Base-by-base conservation (phyloP, 1,140 invertebrate genomes). In the Hylaeus volcanicus region DNA sequence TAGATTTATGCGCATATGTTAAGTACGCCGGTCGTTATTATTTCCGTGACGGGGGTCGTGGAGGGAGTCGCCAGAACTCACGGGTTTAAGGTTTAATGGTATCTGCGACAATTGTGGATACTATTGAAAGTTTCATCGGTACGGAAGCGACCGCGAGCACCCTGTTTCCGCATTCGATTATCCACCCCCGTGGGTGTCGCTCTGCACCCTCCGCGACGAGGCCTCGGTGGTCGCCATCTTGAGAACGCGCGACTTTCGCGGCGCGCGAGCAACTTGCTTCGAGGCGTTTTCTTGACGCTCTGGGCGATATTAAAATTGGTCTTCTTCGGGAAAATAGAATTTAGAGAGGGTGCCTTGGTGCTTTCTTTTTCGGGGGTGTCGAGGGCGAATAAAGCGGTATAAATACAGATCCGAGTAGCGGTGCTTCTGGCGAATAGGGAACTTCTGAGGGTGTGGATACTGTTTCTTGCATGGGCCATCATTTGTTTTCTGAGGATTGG, bases 1-100 rank as follows among this genome's bases (percentile, higher is more conserved):
- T 92, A 88, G 91, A 93, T 93, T 93, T 93, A 93, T 93, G 92
- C 92, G 90, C 92, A 93, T 93, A 93, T 92, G 91, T 89, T 91
- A 81, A 89, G 78, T 60, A 74, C 58, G 55, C 65, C 41, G 68
- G 64, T 61, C 86, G 82, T 90, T 86, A 89, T 90, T 88, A 89
- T 89, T 89, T 87, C 76, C 53, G 39, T 37, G 56, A 26, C 26
- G 51, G 70, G 45, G 6, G 14, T 53, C 39, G 45, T 12, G 61
- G 60, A 12, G 9, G n/a, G 48, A 5, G 11, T 65, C 5, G 61
- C 12, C 14, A 43, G 43, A 6, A 41, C 12, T 2, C 51, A 2
- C 51, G 14, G 75, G 72, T 75, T 80, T 81, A 61, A 68, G 58
- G 81, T 51, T 79, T 83, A 86, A 86, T 75, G 68, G 73, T 79